Percentiles rank a stretch among this genome's conserved stretches.
Conservation (phyloP, 53 echinoderm and acorn worm genomes). For the Luidia sarsii region DNA sequence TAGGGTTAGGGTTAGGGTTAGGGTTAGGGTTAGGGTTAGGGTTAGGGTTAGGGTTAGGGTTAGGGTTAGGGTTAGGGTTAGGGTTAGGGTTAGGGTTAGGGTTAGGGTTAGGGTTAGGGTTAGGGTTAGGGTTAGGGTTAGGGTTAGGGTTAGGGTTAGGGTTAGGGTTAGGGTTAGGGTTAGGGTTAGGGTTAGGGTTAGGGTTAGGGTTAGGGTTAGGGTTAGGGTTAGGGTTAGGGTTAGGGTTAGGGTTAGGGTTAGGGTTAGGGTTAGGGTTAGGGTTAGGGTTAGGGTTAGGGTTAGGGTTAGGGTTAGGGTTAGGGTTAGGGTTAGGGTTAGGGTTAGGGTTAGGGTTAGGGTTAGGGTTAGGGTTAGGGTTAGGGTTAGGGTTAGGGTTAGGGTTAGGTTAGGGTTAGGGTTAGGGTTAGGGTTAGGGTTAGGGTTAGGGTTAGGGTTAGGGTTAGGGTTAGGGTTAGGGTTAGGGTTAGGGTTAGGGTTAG, state of each 20-base stretch:
- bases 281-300: slow-evolving; percentile 48
- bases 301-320: slow-evolving; percentile 48
- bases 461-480: slow-evolving; percentile 48
- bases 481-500: slow-evolving; percentile 47
- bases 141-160: background rate
- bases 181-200: background rate
- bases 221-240: background rate
- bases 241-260: slow-evolving; percentile 25
- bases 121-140: background rate
- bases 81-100: background rate
- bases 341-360: slow-evolving; percentile 46
- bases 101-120: background rate
- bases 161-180: background rate
- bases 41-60: background rate
- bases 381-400: slow-evolving; percentile 42
- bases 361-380: slow-evolving; percentile 25
- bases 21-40: background rate
- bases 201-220: background rate
- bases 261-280: slow-evolving; percentile 48
- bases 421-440: slow-evolving; percentile 43
- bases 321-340: slow-evolving; percentile 48
- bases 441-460: slow-evolving; percentile 48
- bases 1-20: background rate
- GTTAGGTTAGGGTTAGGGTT: slow-evolving; percentile 18
- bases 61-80: background rate